phyloP scores from a whole-genome alignment of 1,140 invertebrate species.

The Delia radicum region DNA sequence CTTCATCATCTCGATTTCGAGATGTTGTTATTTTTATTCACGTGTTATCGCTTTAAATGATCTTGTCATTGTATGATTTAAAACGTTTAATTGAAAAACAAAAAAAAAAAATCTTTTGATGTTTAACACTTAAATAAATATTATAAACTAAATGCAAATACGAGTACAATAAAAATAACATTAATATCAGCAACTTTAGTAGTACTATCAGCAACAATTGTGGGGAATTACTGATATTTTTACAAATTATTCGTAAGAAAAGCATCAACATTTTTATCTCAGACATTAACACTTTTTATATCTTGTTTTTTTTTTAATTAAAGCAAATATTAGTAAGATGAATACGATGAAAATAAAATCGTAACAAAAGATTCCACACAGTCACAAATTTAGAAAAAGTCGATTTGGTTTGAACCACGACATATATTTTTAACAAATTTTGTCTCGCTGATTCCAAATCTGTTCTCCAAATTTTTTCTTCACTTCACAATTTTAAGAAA shows the following conservation, averaged over 20 bases:
- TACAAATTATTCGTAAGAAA: not conserved
- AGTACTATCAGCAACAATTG: too few relatives aligned
- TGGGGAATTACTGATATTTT: not conserved
- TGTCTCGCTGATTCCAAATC: too few relatives aligned
- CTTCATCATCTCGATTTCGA: not conserved
- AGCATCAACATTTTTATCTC: not conserved
- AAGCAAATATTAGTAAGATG: not conserved
- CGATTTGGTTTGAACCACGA: too few relatives aligned
- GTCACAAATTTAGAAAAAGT: too few relatives aligned
- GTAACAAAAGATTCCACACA: too few relatives aligned
- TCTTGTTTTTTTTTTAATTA: not conserved
- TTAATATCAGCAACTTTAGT: not conserved
- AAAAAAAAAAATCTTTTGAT: not conserved
- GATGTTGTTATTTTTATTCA: not conserved
- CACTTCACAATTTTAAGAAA: too few relatives aligned
- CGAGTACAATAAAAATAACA: not conserved
- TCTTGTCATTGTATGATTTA: slow-evolving; percentile 1
- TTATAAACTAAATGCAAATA: not conserved
- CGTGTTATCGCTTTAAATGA: not conserved
- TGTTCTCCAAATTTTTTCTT: too few relatives aligned
- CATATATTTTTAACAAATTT: too few relatives aligned
- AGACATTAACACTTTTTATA: not conserved
- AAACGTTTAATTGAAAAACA: not conserved
- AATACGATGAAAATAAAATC: too few relatives aligned
- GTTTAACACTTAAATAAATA: slow-evolving; percentile 2